phyloP scores from a whole-genome alignment of 2,797 vertebrate species.

The Triplophysa yarkandensis region DNA sequence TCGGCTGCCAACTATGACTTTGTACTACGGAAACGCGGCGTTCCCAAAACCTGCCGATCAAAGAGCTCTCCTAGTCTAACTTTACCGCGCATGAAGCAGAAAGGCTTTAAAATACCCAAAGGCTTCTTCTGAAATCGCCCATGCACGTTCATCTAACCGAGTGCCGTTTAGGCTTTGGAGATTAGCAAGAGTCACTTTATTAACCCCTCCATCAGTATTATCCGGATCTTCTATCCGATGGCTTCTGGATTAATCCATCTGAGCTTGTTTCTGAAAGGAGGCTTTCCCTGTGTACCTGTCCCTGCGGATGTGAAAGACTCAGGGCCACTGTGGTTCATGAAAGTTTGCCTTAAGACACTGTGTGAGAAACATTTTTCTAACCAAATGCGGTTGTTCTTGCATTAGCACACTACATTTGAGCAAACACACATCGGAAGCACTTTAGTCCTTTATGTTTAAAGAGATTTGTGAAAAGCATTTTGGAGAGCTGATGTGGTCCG shows the following conservation, averaged over 20 bases:
- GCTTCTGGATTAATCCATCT: background rate
- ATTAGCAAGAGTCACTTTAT: conserved; percentile 29
- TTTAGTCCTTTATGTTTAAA: conserved; percentile 28
- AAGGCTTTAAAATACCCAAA: conserved; percentile 86
- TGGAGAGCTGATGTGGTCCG: background rate
- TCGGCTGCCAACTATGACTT: conserved; percentile 87
- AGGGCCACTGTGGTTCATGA: conserved; percentile 9
- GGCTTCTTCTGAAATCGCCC: conserved; percentile 81
- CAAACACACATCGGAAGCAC: conserved; percentile 28
- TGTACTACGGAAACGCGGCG: conserved; percentile 81
- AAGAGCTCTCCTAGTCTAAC: conserved; percentile 86
- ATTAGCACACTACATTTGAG: conserved; percentile 34
- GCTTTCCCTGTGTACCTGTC: conserved; percentile 14
- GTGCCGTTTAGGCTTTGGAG: background rate
- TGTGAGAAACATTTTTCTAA: conserved; percentile 22
- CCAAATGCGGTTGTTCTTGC: conserved; percentile 11
- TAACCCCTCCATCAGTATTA: conserved; percentile 30
- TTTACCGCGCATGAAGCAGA: conserved; percentile 86
- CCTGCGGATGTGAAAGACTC: conserved; percentile 5
- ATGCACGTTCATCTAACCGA: background rate
- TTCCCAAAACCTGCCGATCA: conserved; percentile 77
- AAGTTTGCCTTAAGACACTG: conserved; percentile 41
- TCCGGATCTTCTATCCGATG: conserved; percentile 10
- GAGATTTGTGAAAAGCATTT: too few relatives aligned
- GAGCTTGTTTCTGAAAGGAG: conserved; percentile 17